phyloP scores from a whole-genome alignment of 1,140 invertebrate species.

The Nasonia longicornis region DNA sequence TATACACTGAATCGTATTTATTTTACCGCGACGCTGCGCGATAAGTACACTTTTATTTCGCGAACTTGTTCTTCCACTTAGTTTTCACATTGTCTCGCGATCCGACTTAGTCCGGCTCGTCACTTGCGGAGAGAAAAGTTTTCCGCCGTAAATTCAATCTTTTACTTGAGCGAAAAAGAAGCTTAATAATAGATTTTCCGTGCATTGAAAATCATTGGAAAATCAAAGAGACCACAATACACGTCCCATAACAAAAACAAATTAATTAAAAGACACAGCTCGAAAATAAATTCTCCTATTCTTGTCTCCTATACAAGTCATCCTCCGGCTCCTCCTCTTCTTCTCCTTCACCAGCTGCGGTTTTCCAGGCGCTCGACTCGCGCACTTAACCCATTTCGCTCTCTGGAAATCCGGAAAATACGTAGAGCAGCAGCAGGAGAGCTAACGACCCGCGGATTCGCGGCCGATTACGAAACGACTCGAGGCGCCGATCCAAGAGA shows the following conservation, averaged over 20 bases:
- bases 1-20: neutral
- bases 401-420: constrained; percentile 24
- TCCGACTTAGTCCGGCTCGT: neutral
- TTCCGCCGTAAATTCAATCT: neutral
- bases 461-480: constrained; percentile 29
- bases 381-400: constrained; percentile 38
- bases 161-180: neutral
- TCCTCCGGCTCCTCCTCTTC: neutral
- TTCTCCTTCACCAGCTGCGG: neutral
- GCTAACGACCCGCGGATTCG: constrained; percentile 41
- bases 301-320: constrained; percentile 40
- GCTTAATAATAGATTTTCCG: no score
- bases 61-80: neutral
- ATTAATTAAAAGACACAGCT: neutral
- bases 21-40: neutral
- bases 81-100: neutral
- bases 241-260: neutral
- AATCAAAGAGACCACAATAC: no score
- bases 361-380: constrained; percentile 2
- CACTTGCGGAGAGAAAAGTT: neutral
- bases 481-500: constrained; percentile 25
- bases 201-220: no score
- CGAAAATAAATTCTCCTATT: constrained; percentile 36
- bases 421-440: constrained; percentile 15
- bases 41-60: neutral